Conservation (phyloP, 2,888 invertebrate genomes). For the Agrochola macilenta region DNA sequence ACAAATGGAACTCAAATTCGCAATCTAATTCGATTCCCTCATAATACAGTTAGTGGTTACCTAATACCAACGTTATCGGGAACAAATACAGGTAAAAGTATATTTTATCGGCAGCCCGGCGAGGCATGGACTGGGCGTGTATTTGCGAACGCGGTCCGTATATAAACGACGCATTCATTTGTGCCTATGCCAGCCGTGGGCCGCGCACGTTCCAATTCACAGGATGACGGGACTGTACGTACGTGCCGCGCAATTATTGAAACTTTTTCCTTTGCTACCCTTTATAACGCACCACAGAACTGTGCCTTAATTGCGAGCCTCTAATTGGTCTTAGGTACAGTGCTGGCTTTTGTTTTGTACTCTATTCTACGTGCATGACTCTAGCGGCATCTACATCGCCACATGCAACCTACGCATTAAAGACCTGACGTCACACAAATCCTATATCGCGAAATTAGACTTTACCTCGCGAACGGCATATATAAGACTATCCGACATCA, state of each 20-base stretch:
- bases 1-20: constrained; percentile 23
- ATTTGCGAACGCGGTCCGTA: constrained; percentile 51
- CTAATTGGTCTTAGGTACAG: constrained; percentile 37
- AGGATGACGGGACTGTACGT: constrained; percentile 43
- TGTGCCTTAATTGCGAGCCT: constrained; percentile 59
- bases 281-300: constrained; percentile 61
- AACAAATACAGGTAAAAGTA: constrained; percentile 43
- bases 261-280: constrained; percentile 77
- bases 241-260: constrained; percentile 74
- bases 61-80: constrained; percentile 26
- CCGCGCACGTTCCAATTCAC: constrained; percentile 72
- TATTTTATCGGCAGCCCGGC: constrained; percentile 40
- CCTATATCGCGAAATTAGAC: too few species aligned
- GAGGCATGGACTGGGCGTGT: constrained; percentile 41
- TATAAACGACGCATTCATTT: constrained; percentile 59
- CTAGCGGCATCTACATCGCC: too few species aligned
- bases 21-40: constrained; percentile 25
- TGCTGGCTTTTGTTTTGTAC: constrained; percentile 19
- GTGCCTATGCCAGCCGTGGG: constrained; percentile 62
- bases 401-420: too few species aligned
- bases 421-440: too few species aligned
- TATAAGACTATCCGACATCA: too few species aligned
- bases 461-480: too few species aligned
- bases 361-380: constrained; percentile 26
- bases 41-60: constrained; percentile 16